These are phyloP conservation scores for Drosophila picticornis DNA, from an alignment of 2,888 invertebrate species.

Conservation along the genomic window DNA sequence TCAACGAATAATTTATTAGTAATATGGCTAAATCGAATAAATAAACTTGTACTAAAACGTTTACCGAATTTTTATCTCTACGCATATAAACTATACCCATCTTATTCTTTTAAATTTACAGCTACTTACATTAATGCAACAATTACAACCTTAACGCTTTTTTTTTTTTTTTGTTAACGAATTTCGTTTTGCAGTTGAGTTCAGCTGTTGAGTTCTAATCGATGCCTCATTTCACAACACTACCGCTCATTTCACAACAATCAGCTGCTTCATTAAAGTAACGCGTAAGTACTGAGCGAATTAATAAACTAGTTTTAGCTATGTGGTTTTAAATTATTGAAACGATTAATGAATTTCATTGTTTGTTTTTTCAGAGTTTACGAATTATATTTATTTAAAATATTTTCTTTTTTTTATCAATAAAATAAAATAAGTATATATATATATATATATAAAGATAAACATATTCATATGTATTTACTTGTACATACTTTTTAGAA, in stretches of 20 bases:
- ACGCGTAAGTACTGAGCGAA: too few relatives aligned
- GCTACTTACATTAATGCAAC: slow-evolving; percentile 3
- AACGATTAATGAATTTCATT: not conserved
- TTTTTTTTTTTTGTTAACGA: slow-evolving; percentile 14
- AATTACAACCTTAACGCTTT: not conserved
- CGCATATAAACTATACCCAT: not conserved
- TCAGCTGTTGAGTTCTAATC: slow-evolving; percentile 28
- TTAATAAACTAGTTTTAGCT: not conserved
- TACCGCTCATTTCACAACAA: slow-evolving; percentile 2
- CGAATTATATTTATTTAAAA: not conserved
- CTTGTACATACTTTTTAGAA: not conserved
- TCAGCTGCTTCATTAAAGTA: slow-evolving; percentile 14
- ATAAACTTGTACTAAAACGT: not conserved
- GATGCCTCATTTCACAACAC: slow-evolving; percentile 2
- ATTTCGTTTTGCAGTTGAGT: slow-evolving; percentile 18
- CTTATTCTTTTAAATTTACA: slow-evolving; percentile 1
- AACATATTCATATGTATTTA: not conserved
- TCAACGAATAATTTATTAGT: not conserved
- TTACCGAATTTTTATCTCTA: not conserved
- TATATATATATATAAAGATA: too few relatives aligned
- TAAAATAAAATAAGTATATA: too few relatives aligned
- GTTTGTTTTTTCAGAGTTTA: not conserved
- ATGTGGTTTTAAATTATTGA: not conserved
- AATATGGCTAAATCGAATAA: not conserved
- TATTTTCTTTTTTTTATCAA: not conserved